These are phyloP conservation scores for Steromphala cineraria DNA, from an alignment of 2,888 invertebrate genomes.

Conservation along the genomic window DNA sequence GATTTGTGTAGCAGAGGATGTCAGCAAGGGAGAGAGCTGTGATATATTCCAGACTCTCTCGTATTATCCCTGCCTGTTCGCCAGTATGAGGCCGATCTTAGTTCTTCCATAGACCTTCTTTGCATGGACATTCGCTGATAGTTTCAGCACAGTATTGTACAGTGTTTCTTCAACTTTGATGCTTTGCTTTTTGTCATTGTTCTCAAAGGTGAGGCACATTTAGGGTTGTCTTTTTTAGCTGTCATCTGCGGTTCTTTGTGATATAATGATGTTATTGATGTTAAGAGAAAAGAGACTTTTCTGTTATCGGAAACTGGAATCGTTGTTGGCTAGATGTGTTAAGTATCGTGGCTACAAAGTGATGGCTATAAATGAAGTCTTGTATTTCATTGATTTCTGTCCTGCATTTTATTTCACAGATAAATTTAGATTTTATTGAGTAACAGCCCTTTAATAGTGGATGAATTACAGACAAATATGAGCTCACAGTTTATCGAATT, in stretches of 20 bases:
- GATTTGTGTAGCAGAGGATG: not conserved
- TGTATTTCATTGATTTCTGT: too few species aligned
- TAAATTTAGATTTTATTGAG: too few species aligned
- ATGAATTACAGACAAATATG: too few species aligned
- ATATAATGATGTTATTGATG: not conserved
- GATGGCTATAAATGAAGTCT: too few species aligned
- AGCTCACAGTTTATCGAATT: too few species aligned
- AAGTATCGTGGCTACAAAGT: too few species aligned
- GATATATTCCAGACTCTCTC: not conserved
- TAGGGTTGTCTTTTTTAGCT: not conserved
- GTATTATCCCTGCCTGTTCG: not conserved
- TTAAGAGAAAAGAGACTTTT: not conserved
- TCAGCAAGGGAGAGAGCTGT: not conserved
- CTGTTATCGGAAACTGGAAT: too few species aligned
- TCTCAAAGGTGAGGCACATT: not conserved
- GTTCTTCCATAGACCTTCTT: too few species aligned
- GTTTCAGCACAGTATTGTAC: not conserved
- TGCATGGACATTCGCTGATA: not conserved
- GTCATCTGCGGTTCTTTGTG: not conserved
- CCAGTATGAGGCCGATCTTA: too few species aligned
- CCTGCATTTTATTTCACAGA: too few species aligned
- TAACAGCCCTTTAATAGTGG: too few species aligned
- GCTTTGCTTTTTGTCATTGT: not conserved
- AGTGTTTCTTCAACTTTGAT: not conserved
- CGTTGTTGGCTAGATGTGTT: too few species aligned